Evolutionary conservation across 2,888 invertebrate genomes (phyloP).

Genomic region (Himalopsyche tibetana): DNA sequence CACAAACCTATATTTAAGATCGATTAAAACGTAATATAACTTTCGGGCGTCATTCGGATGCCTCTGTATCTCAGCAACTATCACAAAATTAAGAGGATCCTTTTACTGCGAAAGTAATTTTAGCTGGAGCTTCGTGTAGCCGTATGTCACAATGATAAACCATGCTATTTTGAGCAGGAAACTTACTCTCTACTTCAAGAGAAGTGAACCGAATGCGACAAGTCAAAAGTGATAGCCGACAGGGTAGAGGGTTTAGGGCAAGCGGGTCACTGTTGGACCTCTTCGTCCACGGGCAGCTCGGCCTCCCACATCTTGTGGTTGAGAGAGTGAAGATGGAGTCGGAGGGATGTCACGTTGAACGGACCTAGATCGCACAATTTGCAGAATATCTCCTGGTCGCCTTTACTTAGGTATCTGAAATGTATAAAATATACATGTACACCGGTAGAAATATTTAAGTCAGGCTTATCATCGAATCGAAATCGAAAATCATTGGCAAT

Average conservation of each 20-base stretch:
- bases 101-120: no score
- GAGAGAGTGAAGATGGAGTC: slow-evolving; percentile 75
- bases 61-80: no score
- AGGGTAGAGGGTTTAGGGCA: slow-evolving; percentile 72
- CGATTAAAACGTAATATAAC: no score
- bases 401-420: background rate
- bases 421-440: background rate
- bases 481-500: no score
- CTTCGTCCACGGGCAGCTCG: slow-evolving; percentile 67
- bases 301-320: slow-evolving; percentile 73
- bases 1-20: no score
- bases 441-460: background rate
- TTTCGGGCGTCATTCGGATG: no score
- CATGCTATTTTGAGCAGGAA: slow-evolving; percentile 89
- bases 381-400: slow-evolving; percentile 68
- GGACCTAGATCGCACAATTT: slow-evolving; percentile 73
- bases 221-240: no score
- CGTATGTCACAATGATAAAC: slow-evolving; percentile 80
- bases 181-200: slow-evolving; percentile 87
- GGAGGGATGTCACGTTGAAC: slow-evolving; percentile 73
- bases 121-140: no score
- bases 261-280: slow-evolving; percentile 80
- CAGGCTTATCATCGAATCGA: no score
- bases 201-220: slow-evolving; percentile 68
- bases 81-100: no score